Percentiles rank a stretch among this genome's conserved stretches.
phyloP scores from a whole-genome alignment of 2,113 vertebrate genomes.

The Pedetes capensis region DNA sequence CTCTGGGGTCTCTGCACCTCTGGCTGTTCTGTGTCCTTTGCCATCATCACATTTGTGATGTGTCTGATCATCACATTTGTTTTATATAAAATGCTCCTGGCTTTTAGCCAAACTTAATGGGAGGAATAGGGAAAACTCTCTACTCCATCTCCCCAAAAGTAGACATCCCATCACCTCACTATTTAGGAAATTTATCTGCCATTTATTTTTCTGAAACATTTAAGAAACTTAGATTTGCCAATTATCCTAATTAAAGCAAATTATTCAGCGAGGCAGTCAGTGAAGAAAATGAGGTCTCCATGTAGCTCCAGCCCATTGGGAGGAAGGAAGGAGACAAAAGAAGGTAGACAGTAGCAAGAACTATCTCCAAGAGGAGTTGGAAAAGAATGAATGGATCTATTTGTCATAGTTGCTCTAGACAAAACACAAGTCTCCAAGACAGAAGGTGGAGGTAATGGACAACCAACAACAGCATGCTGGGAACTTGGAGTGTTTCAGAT shows the following conservation, averaged over 20 bases:
- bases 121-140: not conserved
- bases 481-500: not conserved
- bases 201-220: constrained; percentile 71
- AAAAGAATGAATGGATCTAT: too few relatives aligned
- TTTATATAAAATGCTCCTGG: not conserved
- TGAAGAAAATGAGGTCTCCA: not conserved
- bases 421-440: not conserved
- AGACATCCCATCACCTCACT: constrained; percentile 1
- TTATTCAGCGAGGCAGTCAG: not conserved
- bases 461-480: not conserved
- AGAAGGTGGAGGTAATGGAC: not conserved
- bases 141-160: constrained; percentile 31
- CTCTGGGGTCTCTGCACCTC: not conserved
- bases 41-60: too few relatives aligned
- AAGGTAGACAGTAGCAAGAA: not conserved
- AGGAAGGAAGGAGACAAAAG: not conserved
- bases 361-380: not conserved
- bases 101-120: not conserved
- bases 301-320: not conserved
- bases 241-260: constrained; percentile 56
- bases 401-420: too few relatives aligned
- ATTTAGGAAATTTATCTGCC: constrained; percentile 37
- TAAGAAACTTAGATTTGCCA: constrained; percentile 58
- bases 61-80: not conserved
- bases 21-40: not conserved